Evolutionary conservation across 2,888 invertebrate species (phyloP).

Genomic region (Acleris cristana): DNA sequence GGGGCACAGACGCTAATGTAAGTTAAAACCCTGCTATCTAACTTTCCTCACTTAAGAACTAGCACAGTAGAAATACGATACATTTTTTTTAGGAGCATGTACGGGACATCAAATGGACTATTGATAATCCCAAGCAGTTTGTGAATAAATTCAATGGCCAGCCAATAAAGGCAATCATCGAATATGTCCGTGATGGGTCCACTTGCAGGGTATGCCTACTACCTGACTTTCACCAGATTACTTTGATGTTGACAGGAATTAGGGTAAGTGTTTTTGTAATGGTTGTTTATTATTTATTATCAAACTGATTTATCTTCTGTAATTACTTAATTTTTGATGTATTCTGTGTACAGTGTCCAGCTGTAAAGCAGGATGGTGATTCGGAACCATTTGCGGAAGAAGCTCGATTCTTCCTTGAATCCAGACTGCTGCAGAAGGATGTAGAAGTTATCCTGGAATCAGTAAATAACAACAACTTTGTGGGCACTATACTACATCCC

Average conservation of each 20-base stretch:
- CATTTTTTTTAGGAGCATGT: constrained; percentile 85
- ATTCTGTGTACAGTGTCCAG: constrained; percentile 85
- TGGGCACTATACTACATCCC: constrained; percentile 97
- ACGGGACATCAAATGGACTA: constrained; percentile 93
- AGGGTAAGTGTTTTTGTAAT: constrained; percentile 80
- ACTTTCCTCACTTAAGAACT: not conserved
- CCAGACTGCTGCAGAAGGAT: constrained; percentile 94
- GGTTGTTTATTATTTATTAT: not conserved
- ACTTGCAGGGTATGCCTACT: constrained; percentile 96
- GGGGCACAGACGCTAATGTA: constrained; percentile 81
- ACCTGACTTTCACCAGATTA: constrained; percentile 95
- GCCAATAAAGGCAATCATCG: constrained; percentile 96
- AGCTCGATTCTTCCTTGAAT: constrained; percentile 97
- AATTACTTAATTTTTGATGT: constrained; percentile 9
- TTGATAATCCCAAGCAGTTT: constrained; percentile 88
- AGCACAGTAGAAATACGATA: not conserved
- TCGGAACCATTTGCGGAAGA: constrained; percentile 92
- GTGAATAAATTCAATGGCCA: constrained; percentile 94
- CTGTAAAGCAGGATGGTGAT: constrained; percentile 89
- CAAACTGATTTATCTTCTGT: constrained; percentile 10
- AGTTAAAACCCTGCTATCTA: constrained; percentile 29
- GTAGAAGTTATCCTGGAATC: constrained; percentile 95
- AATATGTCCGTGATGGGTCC: constrained; percentile 98
- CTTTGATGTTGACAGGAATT: constrained; percentile 97
- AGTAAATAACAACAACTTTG: constrained; percentile 95